Base-by-base conservation (phyloP, 1,140 invertebrate species). In the Drosophila carrolli region DNA sequence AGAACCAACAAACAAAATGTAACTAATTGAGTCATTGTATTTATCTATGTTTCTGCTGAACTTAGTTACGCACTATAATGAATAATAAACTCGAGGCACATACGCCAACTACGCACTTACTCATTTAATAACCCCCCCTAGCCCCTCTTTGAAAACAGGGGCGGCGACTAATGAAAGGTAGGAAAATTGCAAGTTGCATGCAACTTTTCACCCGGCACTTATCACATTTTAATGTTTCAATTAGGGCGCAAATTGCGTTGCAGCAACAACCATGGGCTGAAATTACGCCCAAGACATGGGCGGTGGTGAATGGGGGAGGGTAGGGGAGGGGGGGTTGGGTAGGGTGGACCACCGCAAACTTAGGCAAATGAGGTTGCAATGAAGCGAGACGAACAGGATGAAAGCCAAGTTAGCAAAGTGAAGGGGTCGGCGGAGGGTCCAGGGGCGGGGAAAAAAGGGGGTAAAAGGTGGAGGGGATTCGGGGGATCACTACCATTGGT, bases 181-280 rank as follows among this genome's bases (percentile, higher is more conserved):
- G 56, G 57, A 51, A 76, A 76, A 76, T 76, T 83, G 59, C 58
- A 68, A 67, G 73, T 76, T 80, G 84, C 65, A 77, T 77, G 80
- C 72, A 89, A 81, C 78, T 85, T 86, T 86, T 89, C 68, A 90
- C 78, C 85, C 82, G 57, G 68, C 82, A 91, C 72, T 91, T 91
- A 91, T 91, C 90, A 91, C 90, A 91, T 91, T 91, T 91, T 91
- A 91, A 91, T 91, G 90, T 91, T 91, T 91, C 90, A 91, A 91
- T 91, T 91, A 91, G 82, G 83, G 77, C 67, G 72, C 51, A 85
- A 91, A 91, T 85, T 90, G 86, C 86, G 77, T 58, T 91, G 82
- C 85, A 82, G 56, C 53, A 62, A 56, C 57, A 59, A 41, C 71
- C 72, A 23, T 37, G 29, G 29, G 37, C 27, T 27, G 16, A 63